phyloP scores from a whole-genome alignment of 2,888 invertebrate species.

The Malachius bipustulatus region DNA sequence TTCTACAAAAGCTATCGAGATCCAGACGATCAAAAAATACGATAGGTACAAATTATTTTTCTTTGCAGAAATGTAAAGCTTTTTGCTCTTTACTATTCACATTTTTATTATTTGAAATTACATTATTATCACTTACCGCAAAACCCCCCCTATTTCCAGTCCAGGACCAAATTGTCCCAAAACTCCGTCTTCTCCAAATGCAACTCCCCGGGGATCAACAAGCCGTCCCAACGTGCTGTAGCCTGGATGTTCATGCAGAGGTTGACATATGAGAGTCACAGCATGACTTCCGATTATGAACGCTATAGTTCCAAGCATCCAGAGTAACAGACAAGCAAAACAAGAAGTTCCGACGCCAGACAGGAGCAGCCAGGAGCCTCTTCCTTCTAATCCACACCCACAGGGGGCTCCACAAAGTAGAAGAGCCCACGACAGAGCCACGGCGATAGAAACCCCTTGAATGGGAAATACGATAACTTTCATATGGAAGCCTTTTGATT shows the following conservation, averaged over 20 bases:
- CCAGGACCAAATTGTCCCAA: constrained; percentile 1
- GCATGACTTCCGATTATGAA: constrained; percentile 1
- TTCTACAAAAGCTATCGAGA: too few species aligned
- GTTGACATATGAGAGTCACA: not conserved
- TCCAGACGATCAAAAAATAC: too few species aligned
- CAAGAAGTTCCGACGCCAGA: not conserved
- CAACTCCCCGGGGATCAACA: not conserved
- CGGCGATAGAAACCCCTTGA: too few species aligned
- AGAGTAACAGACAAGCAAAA: not conserved
- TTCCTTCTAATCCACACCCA: not conserved
- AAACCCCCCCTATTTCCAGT: too few species aligned
- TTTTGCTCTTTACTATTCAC: too few species aligned
- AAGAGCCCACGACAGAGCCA: too few species aligned
- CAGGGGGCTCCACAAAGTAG: constrained; percentile 4
- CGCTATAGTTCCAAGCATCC: not conserved
- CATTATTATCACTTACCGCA: too few species aligned
- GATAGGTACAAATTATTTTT: too few species aligned
- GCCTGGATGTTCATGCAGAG: not conserved
- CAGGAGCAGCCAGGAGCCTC: not conserved
- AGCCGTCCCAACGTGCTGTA: not conserved
- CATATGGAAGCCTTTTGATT: too few species aligned
- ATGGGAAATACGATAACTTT: too few species aligned
- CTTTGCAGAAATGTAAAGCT: too few species aligned
- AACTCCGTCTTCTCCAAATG: not conserved
- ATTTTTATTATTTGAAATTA: too few species aligned